Conservation (phyloP, 2,797 vertebrate genomes). For the Centropyge bicolor region DNA sequence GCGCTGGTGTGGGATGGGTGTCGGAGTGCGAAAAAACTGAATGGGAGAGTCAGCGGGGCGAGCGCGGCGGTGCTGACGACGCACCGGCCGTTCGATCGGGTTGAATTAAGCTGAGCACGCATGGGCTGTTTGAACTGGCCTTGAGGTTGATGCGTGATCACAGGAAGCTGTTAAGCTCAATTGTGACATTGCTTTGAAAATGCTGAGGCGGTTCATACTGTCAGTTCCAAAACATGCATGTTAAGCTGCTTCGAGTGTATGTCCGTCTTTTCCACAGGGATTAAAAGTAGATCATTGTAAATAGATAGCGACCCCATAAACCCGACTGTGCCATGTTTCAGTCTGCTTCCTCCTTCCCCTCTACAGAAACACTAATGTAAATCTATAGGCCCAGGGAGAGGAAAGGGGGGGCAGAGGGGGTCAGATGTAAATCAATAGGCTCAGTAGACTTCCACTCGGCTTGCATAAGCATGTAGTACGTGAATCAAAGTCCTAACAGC, state of each 20-base stretch:
- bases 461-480: not conserved
- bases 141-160: not conserved
- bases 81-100: slow-evolving; percentile 28
- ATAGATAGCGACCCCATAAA: slow-evolving; percentile 56
- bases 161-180: slow-evolving; percentile 29
- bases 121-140: slow-evolving; percentile 34
- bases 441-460: slow-evolving; percentile 38
- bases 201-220: slow-evolving; percentile 27
- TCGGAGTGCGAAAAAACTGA: slow-evolving; percentile 61
- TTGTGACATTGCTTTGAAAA: slow-evolving; percentile 35
- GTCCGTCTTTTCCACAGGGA: slow-evolving; percentile 19
- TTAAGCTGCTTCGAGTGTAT: slow-evolving; percentile 10
- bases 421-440: slow-evolving; percentile 65
- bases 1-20: slow-evolving; percentile 46
- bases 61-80: slow-evolving; percentile 38
- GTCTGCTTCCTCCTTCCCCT: slow-evolving; percentile 52
- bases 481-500: slow-evolving; percentile 19
- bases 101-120: slow-evolving; percentile 28
- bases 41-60: slow-evolving; percentile 24
- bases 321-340: slow-evolving; percentile 47
- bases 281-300: slow-evolving; percentile 48
- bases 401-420: slow-evolving; percentile 10
- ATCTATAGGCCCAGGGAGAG: slow-evolving; percentile 57
- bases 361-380: slow-evolving; percentile 59
- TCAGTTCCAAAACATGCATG: slow-evolving; percentile 4